A percentile compares a stretch with the other conserved stretches of the same genome.
Evolutionary conservation across 2,888 invertebrate genomes (phyloP).

Genomic region (Pinctada fucata): DNA sequence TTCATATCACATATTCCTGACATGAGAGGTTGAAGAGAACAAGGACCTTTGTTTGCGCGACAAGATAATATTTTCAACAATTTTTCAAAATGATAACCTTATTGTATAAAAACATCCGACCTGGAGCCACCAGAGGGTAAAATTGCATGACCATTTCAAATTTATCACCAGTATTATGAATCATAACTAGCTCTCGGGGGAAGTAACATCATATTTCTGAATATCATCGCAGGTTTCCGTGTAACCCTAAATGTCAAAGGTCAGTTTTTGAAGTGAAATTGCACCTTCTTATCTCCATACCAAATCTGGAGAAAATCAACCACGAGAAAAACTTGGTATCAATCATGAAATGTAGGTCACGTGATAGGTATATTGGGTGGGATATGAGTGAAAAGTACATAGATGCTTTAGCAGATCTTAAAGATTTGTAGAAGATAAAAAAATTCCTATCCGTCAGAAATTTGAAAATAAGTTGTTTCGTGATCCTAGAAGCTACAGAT

Average conservation of each 20-base stretch:
- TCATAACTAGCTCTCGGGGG: background rate
- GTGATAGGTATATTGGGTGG: background rate
- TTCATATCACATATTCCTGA: background rate
- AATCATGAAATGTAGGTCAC: background rate
- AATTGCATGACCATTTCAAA: conserved; percentile 24
- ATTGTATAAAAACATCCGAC: background rate
- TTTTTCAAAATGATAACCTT: conserved; percentile 13
- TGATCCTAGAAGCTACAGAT: no score
- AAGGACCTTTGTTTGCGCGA: conserved; percentile 4
- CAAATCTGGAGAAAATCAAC: background rate
- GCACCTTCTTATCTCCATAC: background rate
- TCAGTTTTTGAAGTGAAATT: background rate
- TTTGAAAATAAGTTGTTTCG: no score
- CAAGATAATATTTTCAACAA: conserved; percentile 31
- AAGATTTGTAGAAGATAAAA: no score
- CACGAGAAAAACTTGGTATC: background rate
- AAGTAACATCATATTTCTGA: background rate
- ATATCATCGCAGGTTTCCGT: conserved; percentile 3
- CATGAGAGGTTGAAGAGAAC: background rate
- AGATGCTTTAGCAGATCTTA: no score
- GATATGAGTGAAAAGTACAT: no score
- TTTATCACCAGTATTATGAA: conserved; percentile 27
- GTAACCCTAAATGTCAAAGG: conserved; percentile 15
- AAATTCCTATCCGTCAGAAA: no score
- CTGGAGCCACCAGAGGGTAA: background rate